Base-by-base conservation (phyloP, 2,888 invertebrate genomes). In the Elegia similella region DNA sequence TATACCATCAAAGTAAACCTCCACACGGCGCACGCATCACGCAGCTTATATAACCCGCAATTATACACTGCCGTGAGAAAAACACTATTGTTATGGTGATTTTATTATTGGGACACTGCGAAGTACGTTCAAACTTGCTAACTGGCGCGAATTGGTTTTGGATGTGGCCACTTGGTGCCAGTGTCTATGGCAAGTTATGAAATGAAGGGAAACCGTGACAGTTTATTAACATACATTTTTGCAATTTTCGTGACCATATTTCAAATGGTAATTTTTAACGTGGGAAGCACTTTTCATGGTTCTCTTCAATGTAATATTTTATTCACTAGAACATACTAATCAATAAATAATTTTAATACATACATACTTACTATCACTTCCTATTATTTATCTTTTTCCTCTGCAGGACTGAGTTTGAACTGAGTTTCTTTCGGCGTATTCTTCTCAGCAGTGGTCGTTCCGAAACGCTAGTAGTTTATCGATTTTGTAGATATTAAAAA, bases 41-140 rank as follows among this genome's bases (percentile, higher is more conserved):
- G 65, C 66, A 50, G 57, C 56, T 69, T 69, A 69, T 69, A 66
- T 69, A 69, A 69, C 61, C 53, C 55, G 56, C 65, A 59, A 64
- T 63, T 65, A 67, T 62, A 63, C 63, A 61, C 58, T 61, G 59
- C 56, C 68, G 68, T 69, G 68, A 59, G 68, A 69, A 56, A 52
- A 38, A 57, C 52, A 43, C 59, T 53, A 66, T 66, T 66, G 68
- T 65, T 60, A 56, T 59, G 54, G 59, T 55, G 63, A 62, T 62
- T 62, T 64, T 64, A 58, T 66, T 64, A 68, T 68, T 68, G 61
- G 64, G 64, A 65, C 68, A 68, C 61, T 50, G 42, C 44, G 30
- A 42, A 48, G 32, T 17, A 47, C 34, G 44, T 6, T 30, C 43
- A 30, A 43, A 43, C 43, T 32, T 16, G 43, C 32, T 38, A 38